Evolutionary conservation across 2,797 vertebrate species (phyloP), one percentile per base, ranked within the genome.

Genomic region (Pangasius krempfi): DNA sequence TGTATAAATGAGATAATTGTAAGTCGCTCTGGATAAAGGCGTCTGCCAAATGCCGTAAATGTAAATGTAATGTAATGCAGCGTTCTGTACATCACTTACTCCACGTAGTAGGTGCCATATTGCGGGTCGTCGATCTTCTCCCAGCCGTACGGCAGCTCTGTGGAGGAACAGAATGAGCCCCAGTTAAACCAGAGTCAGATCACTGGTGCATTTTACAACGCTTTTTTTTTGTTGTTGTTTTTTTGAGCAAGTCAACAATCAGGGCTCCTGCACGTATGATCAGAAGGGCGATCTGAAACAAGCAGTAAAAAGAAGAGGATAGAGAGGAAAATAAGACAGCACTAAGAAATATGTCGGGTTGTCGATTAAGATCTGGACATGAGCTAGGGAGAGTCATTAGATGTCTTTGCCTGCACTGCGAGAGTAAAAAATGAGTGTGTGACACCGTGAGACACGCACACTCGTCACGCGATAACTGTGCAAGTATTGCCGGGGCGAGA

Each of bases 141-240:
- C 98, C 99, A 99, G 90, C 98, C 99, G 52, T 99, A 99, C 76
- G 99, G 99, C 95, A 99, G 97, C 94, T 99, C 98, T 99, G 94
- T 1, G 93, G 94, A 88, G 73, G 62, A 81, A 73, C 79, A 88
- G 86, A 86, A 64, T 84, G 76, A 91, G 78, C 89, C 50, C 90
- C 87, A 88, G 76, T 18, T 68, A 70, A 66, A n/a, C 40, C 18
- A 64, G 86, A 93, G 25, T 85, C 81, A 89, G 88, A 92, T 92
- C 91, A 91, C 40, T 91, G 88, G 82, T 37, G 60, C 22, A 44
- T 78, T 68, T 30, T 8, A 20, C n/a, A 13, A 50, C 9, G 5
- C 0, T 54, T 81, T 50, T 50, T 27, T 30, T 50, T n/a, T n/a
- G n/a, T n/a, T n/a, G n/a, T n/a, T n/a, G n/a, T n/a, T 30, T 50